Evolutionary conservation across 1,140 invertebrate genomes (phyloP), one percentile per base, ranked within the genome.

Genomic region (Palaemon carinicauda): DNA sequence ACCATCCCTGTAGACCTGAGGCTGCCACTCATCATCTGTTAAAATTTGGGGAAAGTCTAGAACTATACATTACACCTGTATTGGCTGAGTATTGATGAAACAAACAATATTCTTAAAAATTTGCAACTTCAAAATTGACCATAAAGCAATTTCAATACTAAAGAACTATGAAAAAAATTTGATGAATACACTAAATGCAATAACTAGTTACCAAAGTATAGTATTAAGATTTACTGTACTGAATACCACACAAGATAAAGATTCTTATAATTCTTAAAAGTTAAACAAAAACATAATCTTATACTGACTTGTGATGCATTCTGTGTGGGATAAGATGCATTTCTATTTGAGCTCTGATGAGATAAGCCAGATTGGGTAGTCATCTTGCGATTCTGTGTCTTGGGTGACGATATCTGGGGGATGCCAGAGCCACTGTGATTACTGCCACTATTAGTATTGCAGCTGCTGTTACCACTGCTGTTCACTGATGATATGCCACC

Each of bases 351-450:
- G 80, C 74, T 88, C 60, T 87, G 80, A 81, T 82, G 80, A 69
- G 80, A 52, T 71, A 86, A 54, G 19, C 80, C 74, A 33, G 87
- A 75, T 50, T 83, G 87, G 50, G 53, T 56, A 15, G 80, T 73
- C 75, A 88, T 88, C 82, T 93, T 92, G 73, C 90, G 90, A 83
- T 91, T 92, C 90, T 92, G 91, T 27, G 92, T 92, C 89, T 93
- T 93, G 86, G 93, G 92, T 29, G 93, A 93, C 73, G 92, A 91
- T 89, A 93, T 93, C 91, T 93, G 92, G 21, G 92, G 90, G 17
- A 91, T 92, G 54, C 81, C 80, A 29, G 73, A 79, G 17, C 54
- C 80, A 24, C 75, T 56, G 54, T 74, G 52, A 29, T 41, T 51
- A 74, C 51, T 65, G 27, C 29, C 19, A 5, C 29, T 69, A 31